phyloP scores from a whole-genome alignment of 2,797 vertebrate genomes.

The Xerus rutilus region DNA sequence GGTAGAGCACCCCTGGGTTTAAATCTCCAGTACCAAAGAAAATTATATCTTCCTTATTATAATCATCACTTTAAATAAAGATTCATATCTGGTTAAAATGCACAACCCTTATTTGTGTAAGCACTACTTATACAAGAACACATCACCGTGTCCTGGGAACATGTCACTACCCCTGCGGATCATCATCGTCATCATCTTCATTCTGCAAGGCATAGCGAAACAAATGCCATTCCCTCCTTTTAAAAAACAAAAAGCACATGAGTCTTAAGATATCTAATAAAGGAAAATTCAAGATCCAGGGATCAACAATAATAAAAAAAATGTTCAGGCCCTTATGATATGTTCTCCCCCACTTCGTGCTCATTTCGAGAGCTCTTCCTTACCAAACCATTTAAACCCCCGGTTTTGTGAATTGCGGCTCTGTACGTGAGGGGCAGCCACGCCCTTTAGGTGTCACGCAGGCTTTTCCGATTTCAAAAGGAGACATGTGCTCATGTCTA shows the following conservation, averaged over 20 bases:
- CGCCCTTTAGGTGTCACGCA: not conserved
- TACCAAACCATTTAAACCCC: not conserved
- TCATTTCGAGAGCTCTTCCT: not conserved
- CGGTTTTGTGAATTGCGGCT: not conserved
- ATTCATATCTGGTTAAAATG: not conserved
- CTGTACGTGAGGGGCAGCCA: not conserved
- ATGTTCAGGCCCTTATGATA: not conserved
- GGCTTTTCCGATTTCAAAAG: conserved; percentile 52
- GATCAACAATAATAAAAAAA: not conserved
- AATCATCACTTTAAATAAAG: conserved; percentile 53
- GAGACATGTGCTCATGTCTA: conserved; percentile 57
- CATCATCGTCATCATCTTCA: not conserved
- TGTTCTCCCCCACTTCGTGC: not conserved
- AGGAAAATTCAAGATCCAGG: conserved; percentile 14
- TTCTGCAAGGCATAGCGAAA: not conserved
- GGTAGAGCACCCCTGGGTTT: no score
- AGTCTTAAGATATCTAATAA: conserved; percentile 25
- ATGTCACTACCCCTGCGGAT: not conserved
- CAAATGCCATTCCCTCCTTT: not conserved
- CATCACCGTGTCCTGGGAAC: not conserved
- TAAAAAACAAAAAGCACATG: not conserved
- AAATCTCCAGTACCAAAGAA: no score
- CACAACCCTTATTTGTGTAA: not conserved
- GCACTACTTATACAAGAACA: not conserved
- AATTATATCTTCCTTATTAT: not conserved